A percentile compares a stretch with the other conserved stretches of the same genome.
Evolutionary conservation across 2,888 invertebrate genomes (phyloP).

Genomic region (Leptopilina myrica): DNA sequence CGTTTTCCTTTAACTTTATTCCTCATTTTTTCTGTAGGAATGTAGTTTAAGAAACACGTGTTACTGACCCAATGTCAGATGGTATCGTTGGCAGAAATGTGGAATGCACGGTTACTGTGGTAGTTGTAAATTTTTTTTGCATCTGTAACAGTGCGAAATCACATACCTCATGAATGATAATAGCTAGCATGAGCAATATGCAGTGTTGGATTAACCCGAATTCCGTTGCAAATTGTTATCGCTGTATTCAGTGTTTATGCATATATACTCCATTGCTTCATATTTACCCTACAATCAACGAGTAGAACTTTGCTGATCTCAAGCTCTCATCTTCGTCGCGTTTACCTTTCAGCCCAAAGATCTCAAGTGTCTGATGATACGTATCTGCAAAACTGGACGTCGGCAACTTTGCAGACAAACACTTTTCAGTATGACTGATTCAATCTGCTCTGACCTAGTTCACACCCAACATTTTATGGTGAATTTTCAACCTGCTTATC

Average conservation of each 20-base stretch:
- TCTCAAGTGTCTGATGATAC: conserved; percentile 39
- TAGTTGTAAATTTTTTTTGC: not conserved
- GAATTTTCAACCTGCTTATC: conserved; percentile 16
- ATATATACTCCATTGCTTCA: conserved; percentile 6
- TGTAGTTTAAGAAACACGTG: not conserved
- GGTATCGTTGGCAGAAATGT: not conserved
- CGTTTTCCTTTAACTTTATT: too few relatives aligned
- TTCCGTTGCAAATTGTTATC: not conserved
- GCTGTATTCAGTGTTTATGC: conserved; percentile 1
- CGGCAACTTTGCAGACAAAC: conserved; percentile 34
- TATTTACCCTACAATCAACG: conserved; percentile 27
- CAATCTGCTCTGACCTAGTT: conserved; percentile 34
- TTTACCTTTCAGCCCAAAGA: conserved; percentile 38
- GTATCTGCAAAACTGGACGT: conserved; percentile 37
- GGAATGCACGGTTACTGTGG: not conserved
- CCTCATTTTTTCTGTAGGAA: not conserved
- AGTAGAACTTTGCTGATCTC: conserved; percentile 25
- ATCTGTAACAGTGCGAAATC: not conserved
- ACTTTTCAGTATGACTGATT: conserved; percentile 28
- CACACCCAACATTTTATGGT: not conserved
- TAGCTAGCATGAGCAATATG: not conserved
- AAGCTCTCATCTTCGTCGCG: conserved; percentile 35
- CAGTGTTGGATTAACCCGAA: conserved; percentile 4
- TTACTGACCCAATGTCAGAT: not conserved
- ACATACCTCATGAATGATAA: conserved; percentile 10